Base-by-base conservation (phyloP, 2,888 invertebrate genomes). In the Andrena flavipes region DNA sequence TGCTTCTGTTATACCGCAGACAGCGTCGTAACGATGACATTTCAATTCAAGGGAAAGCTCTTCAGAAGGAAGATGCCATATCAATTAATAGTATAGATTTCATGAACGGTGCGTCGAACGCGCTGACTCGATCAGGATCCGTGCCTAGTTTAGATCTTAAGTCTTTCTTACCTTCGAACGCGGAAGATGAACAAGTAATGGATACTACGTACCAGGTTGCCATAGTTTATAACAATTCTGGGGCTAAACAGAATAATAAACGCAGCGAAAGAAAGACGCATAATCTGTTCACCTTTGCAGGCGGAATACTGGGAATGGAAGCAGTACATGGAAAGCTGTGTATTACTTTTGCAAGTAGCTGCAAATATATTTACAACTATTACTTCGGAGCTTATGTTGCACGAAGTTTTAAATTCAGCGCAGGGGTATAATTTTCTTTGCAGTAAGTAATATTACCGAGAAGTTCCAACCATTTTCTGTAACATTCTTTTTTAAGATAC, bases 401-500 rank as follows among this genome's bases (percentile, higher is more conserved):
- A 94, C 71, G 95, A 96, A 92, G 95, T 96, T 23, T 91, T 95
- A 67, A 92, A 93, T 62, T 94, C 95, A 42, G 94, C 94, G 26
- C 94, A 95, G 90, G 95, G 95, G 76, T 94, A 94, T 78, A 94
- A 94, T 83, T 95, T 95, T 91, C 92, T 95, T 49, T 93, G 94
- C 88, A 95, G 95, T 95, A 91, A 93, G 94, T 91, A 72, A 33
- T 8, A 30, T 23, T 16, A 51, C n/a, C n/a, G 2, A 48, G 64
- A 62, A 35, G 35, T 54, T 35, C 33, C 30, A 48, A 48, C 35
- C 13, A 48, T 7, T 67, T 76, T 49, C 56, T 60, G 54, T 30
- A 10, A 49, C 8, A 48, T 8, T 73, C 23, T 62, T 70, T 33
- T 35, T 35, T 5, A 51, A 70, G 8, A 42, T 16, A 20, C 35